Evolutionary conservation across 1,140 invertebrate species (phyloP).

Genomic region (Cyclargus thomasi): DNA sequence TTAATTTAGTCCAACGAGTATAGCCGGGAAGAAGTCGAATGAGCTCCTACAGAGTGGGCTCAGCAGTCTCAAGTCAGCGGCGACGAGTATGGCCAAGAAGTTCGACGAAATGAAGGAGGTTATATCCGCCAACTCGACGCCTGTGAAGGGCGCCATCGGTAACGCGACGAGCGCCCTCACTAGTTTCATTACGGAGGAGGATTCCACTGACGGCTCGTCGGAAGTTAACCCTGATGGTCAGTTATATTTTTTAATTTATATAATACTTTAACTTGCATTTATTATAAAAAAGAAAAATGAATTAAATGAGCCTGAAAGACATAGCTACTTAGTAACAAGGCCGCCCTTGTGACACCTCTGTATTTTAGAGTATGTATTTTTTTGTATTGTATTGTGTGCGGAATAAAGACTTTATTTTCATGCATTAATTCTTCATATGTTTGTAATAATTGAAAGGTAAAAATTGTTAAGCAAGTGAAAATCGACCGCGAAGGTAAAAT

Average conservation of each 20-base stretch:
- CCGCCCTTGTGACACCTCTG: too few species aligned
- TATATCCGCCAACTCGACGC: slow-evolving; percentile 90
- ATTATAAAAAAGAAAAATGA: too few species aligned
- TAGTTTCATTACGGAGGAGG: slow-evolving; percentile 59
- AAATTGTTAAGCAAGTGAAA: too few species aligned
- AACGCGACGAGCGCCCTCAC: slow-evolving; percentile 59
- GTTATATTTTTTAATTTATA: slow-evolving; percentile 16
- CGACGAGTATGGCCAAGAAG: slow-evolving; percentile 90
- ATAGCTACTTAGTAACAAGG: too few species aligned
- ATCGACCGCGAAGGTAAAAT: too few species aligned
- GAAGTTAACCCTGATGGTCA: slow-evolving; percentile 68
- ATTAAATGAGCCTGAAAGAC: too few species aligned
- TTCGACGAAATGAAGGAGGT: slow-evolving; percentile 95
- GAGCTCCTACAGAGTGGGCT: slow-evolving; percentile 90
- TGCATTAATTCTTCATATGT: too few species aligned
- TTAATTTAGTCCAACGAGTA: slow-evolving; percentile 81
- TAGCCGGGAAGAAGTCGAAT: slow-evolving; percentile 91
- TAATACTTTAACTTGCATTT: too few species aligned
- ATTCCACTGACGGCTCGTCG: slow-evolving; percentile 65
- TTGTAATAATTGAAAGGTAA: too few species aligned
- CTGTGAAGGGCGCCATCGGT: slow-evolving; percentile 79
- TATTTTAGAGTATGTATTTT: too few species aligned
- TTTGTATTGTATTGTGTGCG: too few species aligned
- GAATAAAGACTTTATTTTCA: too few species aligned
- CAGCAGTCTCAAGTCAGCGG: slow-evolving; percentile 90